Evolutionary conservation across 2,797 vertebrate species (phyloP), one percentile per base, ranked within the genome.

Genomic region (Malurus splendens): DNA sequence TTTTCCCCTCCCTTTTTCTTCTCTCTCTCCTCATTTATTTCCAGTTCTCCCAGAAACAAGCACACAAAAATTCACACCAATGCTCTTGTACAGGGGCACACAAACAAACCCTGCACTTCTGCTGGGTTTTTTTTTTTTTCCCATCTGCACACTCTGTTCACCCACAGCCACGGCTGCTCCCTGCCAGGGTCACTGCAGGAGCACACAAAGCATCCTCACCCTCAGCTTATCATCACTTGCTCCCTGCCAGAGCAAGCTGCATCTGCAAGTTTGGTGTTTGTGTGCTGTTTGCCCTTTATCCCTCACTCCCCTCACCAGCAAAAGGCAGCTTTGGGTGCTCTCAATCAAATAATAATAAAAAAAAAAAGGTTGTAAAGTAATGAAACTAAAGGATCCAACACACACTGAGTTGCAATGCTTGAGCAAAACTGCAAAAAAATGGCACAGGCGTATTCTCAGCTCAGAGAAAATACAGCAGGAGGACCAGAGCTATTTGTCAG

Each of bases 401-500:
- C 38, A 22, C 24, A 62, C 1, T 36, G 44, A 85, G 68, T 14
- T 44, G n/a, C 33, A 83, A 17, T 14, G 47, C 38, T 38, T 0
- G 57, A 77, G 44, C 47, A 48, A 30, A 75, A 55, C 36, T 3
- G 23, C 19, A 90, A 80, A 80, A 80, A 86, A 75, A 66, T 6
- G 19, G 45, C 68, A 54, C 45, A 83, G 52, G 24, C 20, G 1
- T 19, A 23, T 19, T 45, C 75, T 59, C 82, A 52, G 67, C 44
- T 59, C 70, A 28, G 47, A 78, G 45, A 70, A 94, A 93, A 89
- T 1, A 15, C 0, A 86, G 62, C 48, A 5, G 10, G 65, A 75
- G 66, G 70, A 52, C 33, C 18, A 50, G 78, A 94, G 86, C 78
- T 94, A 94, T 96, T 95, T 95, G 89, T 94, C 96, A 95, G 96